A percentile compares a stretch with the other conserved stretches of the same genome.
phyloP scores from a whole-genome alignment of 2,888 invertebrate genomes.

The Aricia artaxerxes region DNA sequence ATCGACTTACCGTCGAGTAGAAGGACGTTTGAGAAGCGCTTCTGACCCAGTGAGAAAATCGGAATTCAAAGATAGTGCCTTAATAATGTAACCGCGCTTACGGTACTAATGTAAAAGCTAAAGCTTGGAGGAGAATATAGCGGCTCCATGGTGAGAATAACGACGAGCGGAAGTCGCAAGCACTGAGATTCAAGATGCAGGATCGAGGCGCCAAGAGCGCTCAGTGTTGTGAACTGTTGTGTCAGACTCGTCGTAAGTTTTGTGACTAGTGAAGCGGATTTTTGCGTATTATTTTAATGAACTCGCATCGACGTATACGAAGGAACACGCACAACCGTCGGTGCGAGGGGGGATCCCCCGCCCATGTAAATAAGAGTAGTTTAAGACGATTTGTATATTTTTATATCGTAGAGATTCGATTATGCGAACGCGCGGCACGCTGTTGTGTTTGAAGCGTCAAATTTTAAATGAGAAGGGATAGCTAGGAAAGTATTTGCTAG shows the following conservation, averaged over 20 bases:
- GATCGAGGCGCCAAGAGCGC: background rate
- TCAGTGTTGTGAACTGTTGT: background rate
- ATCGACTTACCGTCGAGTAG: background rate
- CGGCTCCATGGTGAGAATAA: background rate
- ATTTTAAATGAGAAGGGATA: background rate
- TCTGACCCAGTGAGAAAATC: background rate
- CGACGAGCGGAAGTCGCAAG: background rate
- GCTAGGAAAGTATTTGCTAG: background rate
- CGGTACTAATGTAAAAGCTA: constrained; percentile 22
- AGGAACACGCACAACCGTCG: constrained; percentile 31
- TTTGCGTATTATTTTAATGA: constrained; percentile 29
- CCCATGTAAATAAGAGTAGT: constrained; percentile 49
- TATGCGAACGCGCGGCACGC: constrained; percentile 49
- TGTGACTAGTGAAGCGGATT: constrained; percentile 27
- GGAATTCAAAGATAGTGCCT: constrained; percentile 30
- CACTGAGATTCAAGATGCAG: background rate
- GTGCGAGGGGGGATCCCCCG: constrained; percentile 1
- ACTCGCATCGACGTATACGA: constrained; percentile 22
- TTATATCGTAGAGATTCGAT: constrained; percentile 59
- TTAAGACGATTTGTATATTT: constrained; percentile 45
- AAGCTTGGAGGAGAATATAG: constrained; percentile 1
- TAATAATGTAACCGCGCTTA: constrained; percentile 29
- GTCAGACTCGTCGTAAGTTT: constrained; percentile 5
- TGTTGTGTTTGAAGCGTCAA: background rate
- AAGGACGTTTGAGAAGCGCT: background rate